Conservation (phyloP, 2,888 invertebrate species). For the Acrobasis consociella region DNA sequence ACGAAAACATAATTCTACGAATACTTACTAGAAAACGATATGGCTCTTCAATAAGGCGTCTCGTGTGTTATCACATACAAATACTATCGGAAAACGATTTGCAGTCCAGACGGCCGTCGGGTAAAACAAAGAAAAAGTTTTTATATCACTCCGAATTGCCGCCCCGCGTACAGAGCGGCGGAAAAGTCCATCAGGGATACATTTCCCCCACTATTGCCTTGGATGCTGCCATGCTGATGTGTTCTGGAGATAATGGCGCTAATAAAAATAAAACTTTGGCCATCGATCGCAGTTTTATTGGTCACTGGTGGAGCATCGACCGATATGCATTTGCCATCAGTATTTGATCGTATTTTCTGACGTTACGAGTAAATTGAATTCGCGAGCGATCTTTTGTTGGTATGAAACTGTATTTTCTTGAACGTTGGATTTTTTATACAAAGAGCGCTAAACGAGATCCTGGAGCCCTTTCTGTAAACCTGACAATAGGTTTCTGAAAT, state of each 20-base stretch:
- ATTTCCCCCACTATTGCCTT: constrained; percentile 23
- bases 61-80: constrained; percentile 70
- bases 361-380: constrained; percentile 3
- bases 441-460: no score
- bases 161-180: constrained; percentile 37
- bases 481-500: no score
- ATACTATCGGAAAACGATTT: constrained; percentile 78
- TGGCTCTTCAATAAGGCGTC: constrained; percentile 39
- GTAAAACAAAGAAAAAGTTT: constrained; percentile 74
- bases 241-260: constrained; percentile 20
- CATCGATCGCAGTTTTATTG: constrained; percentile 21
- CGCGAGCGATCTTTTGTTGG: neutral
- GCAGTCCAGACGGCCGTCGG: constrained; percentile 55
- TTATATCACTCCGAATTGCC: constrained; percentile 61
- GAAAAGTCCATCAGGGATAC: constrained; percentile 25
- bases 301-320: constrained; percentile 13
- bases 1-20: constrained; percentile 32
- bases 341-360: constrained; percentile 5
- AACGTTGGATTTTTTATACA: no score
- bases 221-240: constrained; percentile 16
- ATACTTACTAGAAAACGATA: constrained; percentile 24
- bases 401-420: neutral
- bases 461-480: no score
- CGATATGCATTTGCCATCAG: constrained; percentile 8
- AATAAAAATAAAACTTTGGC: constrained; percentile 23